Percentiles rank a stretch among this genome's conserved stretches.
These are phyloP conservation scores for Paramormyrops hopkinsi DNA, from an alignment of 2,797 vertebrate genomes.

Conservation along the genomic window DNA sequence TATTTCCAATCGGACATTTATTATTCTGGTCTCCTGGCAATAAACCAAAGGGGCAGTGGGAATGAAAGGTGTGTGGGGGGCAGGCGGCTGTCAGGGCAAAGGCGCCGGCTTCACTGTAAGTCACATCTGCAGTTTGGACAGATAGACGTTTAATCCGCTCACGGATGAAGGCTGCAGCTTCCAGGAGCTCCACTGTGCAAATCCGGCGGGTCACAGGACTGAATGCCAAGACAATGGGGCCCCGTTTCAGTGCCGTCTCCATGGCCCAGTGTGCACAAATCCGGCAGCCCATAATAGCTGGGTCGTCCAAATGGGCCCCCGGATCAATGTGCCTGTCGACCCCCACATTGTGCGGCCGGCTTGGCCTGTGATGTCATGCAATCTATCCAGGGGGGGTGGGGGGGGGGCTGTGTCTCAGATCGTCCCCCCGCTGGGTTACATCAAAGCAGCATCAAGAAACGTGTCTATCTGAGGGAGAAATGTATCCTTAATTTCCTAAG, in stretches of 20 bases:
- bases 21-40: constrained; percentile 8
- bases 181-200: constrained; percentile 73
- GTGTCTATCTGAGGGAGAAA: constrained; percentile 55
- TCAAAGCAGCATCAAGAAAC: constrained; percentile 64
- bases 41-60: constrained; percentile 33
- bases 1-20: background rate
- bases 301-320: constrained; percentile 61
- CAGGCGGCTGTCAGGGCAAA: constrained; percentile 17
- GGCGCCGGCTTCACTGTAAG: constrained; percentile 57
- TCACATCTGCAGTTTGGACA: constrained; percentile 55
- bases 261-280: constrained; percentile 61
- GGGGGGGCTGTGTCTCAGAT: constrained; percentile 54
- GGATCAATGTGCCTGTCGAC: constrained; percentile 70
- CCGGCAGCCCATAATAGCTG: constrained; percentile 58
- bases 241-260: constrained; percentile 66
- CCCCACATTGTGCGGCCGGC: constrained; percentile 66
- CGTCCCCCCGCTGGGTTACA: constrained; percentile 58
- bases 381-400: constrained; percentile 57
- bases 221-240: constrained; percentile 67
- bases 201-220: constrained; percentile 68
- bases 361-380: constrained; percentile 67
- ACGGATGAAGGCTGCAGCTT: constrained; percentile 69
- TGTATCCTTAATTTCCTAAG: constrained; percentile 51
- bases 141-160: constrained; percentile 66
- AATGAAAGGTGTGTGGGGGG: constrained; percentile 22